Conservation (phyloP, 2,888 invertebrate species). For the Graphium colonna region DNA sequence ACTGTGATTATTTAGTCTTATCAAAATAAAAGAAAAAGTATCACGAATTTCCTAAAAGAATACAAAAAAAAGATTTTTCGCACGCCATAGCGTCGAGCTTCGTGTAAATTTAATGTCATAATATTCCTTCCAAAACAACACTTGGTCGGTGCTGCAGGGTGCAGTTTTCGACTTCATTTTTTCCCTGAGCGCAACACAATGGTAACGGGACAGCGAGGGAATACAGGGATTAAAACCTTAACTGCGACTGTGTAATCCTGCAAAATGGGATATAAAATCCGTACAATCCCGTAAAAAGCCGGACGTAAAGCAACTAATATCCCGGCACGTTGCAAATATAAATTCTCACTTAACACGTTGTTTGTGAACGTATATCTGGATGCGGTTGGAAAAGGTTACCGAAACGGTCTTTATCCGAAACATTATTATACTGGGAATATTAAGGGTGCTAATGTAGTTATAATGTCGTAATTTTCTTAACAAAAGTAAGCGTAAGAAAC, state of each 20-base stretch:
- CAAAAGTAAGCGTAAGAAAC: no score
- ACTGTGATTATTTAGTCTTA: no score
- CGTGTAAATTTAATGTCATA: no score
- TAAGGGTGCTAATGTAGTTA: not conserved
- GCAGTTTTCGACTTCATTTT: no score
- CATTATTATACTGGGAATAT: not conserved
- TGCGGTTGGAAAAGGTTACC: not conserved
- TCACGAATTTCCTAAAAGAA: no score
- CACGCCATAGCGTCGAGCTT: no score
- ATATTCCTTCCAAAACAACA: no score
- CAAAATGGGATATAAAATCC: conserved; percentile 20
- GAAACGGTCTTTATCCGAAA: not conserved
- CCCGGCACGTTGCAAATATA: conserved; percentile 6
- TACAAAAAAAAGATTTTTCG: no score
- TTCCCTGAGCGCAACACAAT: conserved; percentile 6
- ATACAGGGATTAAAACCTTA: conserved; percentile 19
- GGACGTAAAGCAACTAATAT: conserved; percentile 20
- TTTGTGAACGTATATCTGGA: conserved; percentile 1
- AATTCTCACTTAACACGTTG: conserved; percentile 13
- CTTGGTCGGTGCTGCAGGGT: not conserved
- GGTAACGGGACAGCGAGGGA: conserved; percentile 10
- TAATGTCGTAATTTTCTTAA: no score
- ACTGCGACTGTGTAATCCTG: conserved; percentile 23
- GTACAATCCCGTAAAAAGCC: conserved; percentile 20
- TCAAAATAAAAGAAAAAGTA: no score